A percentile compares a stretch with the other conserved stretches of the same genome.
Evolutionary conservation across 92 coral and sea anemone genomes (phyloP).

Genomic region (Ricordea florida): DNA sequence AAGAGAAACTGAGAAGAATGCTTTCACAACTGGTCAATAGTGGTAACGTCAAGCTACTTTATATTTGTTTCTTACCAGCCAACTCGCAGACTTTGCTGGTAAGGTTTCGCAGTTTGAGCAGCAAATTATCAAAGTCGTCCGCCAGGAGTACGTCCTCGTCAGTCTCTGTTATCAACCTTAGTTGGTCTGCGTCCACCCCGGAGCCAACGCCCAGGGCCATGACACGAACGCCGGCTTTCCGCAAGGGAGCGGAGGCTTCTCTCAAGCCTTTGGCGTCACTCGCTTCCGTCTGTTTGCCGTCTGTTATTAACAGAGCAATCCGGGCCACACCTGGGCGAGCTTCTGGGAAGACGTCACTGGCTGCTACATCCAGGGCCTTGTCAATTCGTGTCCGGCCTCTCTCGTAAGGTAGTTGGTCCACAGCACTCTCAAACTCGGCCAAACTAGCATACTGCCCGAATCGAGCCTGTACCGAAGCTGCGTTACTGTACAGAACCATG

Average conservation of each 20-base stretch:
- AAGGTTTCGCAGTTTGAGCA: slow-evolving; percentile 14
- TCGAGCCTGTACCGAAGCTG: slow-evolving; percentile 32
- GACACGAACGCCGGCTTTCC: slow-evolving; percentile 67
- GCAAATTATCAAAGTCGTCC: slow-evolving; percentile 29
- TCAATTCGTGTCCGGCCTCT: slow-evolving; percentile 32
- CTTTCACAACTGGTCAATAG: too few relatives aligned
- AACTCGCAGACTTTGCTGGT: slow-evolving; percentile 33
- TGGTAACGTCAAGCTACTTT: too few relatives aligned
- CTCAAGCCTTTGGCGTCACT: slow-evolving; percentile 45
- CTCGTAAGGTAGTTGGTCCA: slow-evolving; percentile 34
- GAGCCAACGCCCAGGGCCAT: slow-evolving; percentile 74
- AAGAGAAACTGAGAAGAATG: too few relatives aligned
- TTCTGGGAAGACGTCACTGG: not conserved
- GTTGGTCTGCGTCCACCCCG: slow-evolving; percentile 44
- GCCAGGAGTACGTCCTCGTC: slow-evolving; percentile 59
- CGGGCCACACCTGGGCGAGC: slow-evolving; percentile 69
- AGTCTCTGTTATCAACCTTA: slow-evolving; percentile 57
- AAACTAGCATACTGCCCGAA: slow-evolving; percentile 26
- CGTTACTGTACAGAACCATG: slow-evolving; percentile 39
- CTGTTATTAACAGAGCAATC: slow-evolving; percentile 59
- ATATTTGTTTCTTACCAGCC: slow-evolving; percentile 50
- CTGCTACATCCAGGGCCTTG: not conserved
- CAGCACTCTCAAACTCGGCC: slow-evolving; percentile 12
- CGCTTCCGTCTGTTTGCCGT: slow-evolving; percentile 51
- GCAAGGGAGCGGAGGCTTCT: slow-evolving; percentile 55